Evolutionary conservation across 2,888 invertebrate genomes (phyloP).

Genomic region (Hirtodrosophila trivittata): DNA sequence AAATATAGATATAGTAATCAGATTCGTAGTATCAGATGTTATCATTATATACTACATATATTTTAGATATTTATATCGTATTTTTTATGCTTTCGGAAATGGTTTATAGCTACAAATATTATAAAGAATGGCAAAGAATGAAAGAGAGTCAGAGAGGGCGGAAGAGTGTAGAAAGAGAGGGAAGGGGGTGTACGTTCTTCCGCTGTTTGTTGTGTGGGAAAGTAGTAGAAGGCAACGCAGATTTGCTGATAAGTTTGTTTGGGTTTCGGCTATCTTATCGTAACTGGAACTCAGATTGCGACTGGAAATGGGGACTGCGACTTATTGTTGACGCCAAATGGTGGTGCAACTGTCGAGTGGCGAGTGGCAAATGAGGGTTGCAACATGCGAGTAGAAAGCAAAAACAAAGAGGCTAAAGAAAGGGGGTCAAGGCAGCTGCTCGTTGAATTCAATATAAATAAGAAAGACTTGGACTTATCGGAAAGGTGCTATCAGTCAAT

Average conservation of each 20-base stretch:
- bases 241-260: conserved; percentile 70
- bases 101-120: too few species aligned
- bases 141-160: too few species aligned
- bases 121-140: too few species aligned
- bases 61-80: too few species aligned
- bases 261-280: conserved; percentile 66
- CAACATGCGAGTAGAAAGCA: conserved; percentile 7
- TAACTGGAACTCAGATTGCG: conserved; percentile 19
- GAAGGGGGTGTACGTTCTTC: background rate
- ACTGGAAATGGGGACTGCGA: conserved; percentile 25
- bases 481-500: too few species aligned
- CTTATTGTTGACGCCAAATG: conserved; percentile 42
- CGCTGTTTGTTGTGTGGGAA: background rate
- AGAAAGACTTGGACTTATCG: conserved; percentile 5
- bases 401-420: background rate
- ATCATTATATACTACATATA: too few species aligned
- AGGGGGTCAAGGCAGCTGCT: conserved; percentile 37
- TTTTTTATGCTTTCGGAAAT: too few species aligned
- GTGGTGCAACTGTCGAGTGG: conserved; percentile 34
- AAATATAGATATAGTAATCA: too few species aligned
- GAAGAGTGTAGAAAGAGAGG: background rate
- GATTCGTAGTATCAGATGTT: too few species aligned
- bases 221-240: conserved; percentile 59
- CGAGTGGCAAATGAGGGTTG: conserved; percentile 27
- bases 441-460: background rate